Evolutionary conservation across 2,797 vertebrate species (phyloP), one percentile per base, ranked within the genome.

Genomic region (Falco novaeseelandiae): DNA sequence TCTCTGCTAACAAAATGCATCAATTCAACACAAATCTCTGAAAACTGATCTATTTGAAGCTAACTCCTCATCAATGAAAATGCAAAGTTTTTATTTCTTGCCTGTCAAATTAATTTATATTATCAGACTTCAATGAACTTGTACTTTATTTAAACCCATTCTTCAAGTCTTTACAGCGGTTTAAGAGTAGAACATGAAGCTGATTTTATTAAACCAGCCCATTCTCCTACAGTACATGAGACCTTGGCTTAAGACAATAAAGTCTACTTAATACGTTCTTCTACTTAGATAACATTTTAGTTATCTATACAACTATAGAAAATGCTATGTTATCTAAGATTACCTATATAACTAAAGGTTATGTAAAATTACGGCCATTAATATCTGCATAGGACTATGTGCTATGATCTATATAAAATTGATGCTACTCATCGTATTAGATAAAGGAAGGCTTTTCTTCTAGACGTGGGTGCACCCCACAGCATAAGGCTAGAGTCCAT

Each of bases 381-480:
- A 27, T 77, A 59, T 5, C 85, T 89, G 40, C 16, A 36, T 23
- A 69, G 74, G 27, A 63, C 36, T 36, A 22, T 22, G 27, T 49
- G 44, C 34, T 71, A 15, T 34, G 32, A 8, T 38, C 34, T 26
- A 1, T 16, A 55, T 38, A 71, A 83, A 81, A 52, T 19, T 14
- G n/a, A 71, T 77, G 32, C 10, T 32, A 36, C 10, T 36, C 42
- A 14, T 71, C 77, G 44, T 32, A 0, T 52, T 40, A 74, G 32
- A 17, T 36, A 38, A 81, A 69, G 32, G 34, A 49, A 74, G 42
- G 4, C 4, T 65, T 69, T 70, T 84, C 71, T 48, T 85, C 55
- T 23, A 2, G 0, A 1, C 0, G 2, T 7, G 7, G 8, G 7
- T 73, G 30, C 36, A 59, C 18, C 9, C 32, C 6, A 3, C 59